Conservation (phyloP, 1,140 invertebrate genomes). For the Sitobion miscanthi region DNA sequence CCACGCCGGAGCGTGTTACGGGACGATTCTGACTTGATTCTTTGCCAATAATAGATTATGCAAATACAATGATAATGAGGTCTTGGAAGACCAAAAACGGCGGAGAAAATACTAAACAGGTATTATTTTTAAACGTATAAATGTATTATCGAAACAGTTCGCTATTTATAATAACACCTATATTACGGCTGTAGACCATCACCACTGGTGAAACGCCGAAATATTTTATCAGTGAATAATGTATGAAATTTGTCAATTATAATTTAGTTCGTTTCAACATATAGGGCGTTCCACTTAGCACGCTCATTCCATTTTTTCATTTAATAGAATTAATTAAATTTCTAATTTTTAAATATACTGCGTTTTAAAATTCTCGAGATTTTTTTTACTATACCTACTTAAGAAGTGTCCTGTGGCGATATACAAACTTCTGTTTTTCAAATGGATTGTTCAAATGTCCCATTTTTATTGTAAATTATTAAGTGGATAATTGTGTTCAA, state of each 20-base stretch:
- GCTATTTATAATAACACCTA: background rate
- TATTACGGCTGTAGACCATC: background rate
- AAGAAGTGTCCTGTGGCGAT: background rate
- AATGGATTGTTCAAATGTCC: background rate
- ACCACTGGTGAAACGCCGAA: background rate
- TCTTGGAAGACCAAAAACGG: background rate
- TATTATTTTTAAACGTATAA: conserved; percentile 16
- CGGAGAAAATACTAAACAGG: background rate
- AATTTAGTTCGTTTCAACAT: background rate
- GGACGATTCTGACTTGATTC: background rate
- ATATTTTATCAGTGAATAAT: background rate
- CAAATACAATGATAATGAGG: conserved; percentile 10
- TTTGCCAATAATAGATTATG: conserved; percentile 37
- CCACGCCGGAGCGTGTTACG: background rate
- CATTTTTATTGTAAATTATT: background rate
- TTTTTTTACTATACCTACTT: background rate
- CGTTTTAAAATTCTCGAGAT: background rate
- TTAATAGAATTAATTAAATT: background rate
- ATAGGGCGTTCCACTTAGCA: background rate
- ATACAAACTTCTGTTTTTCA: background rate
- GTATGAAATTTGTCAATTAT: background rate
- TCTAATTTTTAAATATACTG: background rate
- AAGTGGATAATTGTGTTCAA: background rate
- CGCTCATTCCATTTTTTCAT: background rate
- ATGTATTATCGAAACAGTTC: background rate